phyloP scores from a whole-genome alignment of 2,888 invertebrate genomes.

The Drosophila mimica region DNA sequence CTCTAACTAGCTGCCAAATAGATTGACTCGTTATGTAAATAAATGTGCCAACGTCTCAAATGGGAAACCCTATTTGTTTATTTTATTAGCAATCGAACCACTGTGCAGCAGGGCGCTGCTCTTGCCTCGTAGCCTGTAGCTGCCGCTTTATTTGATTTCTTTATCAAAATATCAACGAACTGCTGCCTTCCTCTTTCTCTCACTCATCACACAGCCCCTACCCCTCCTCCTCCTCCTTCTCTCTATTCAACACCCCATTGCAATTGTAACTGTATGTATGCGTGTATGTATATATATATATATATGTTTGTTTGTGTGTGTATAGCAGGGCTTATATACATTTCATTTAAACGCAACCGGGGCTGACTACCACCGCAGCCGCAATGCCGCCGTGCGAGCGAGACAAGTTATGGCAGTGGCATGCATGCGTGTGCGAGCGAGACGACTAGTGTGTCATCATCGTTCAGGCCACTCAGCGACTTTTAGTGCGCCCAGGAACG shows the following conservation, averaged over 20 bases:
- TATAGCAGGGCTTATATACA: slow-evolving; percentile 72
- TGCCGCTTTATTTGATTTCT: slow-evolving; percentile 77
- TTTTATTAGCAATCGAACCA: slow-evolving; percentile 38
- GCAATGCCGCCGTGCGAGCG: slow-evolving; percentile 56
- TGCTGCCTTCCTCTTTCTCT: slow-evolving; percentile 39
- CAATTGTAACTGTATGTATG: slow-evolving; percentile 61
- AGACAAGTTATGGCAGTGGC: slow-evolving; percentile 12
- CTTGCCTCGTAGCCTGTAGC: slow-evolving; percentile 20
- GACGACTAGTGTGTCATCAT: slow-evolving; percentile 37
- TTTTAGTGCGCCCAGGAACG: slow-evolving; percentile 56
- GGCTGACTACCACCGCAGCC: slow-evolving; percentile 69
- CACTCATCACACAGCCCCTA: slow-evolving; percentile 40
- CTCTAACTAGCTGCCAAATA: slow-evolving; percentile 11
- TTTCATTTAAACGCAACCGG: slow-evolving; percentile 78
- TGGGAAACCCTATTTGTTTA: slow-evolving; percentile 7
- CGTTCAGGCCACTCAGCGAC: slow-evolving; percentile 77
- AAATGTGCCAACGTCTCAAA: slow-evolving; percentile 10
- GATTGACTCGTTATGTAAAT: slow-evolving; percentile 10
- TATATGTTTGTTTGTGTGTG: slow-evolving; percentile 27
- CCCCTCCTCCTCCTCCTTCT: not conserved
- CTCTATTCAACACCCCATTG: slow-evolving; percentile 7
- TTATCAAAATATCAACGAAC: slow-evolving; percentile 78
- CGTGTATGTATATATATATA: not conserved
- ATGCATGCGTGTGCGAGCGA: slow-evolving; percentile 32
- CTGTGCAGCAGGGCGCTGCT: slow-evolving; percentile 42